A percentile compares a stretch with the other conserved stretches of the same genome.
phyloP scores from a whole-genome alignment of 2,797 vertebrate species.

The Cirrhinus molitorella region DNA sequence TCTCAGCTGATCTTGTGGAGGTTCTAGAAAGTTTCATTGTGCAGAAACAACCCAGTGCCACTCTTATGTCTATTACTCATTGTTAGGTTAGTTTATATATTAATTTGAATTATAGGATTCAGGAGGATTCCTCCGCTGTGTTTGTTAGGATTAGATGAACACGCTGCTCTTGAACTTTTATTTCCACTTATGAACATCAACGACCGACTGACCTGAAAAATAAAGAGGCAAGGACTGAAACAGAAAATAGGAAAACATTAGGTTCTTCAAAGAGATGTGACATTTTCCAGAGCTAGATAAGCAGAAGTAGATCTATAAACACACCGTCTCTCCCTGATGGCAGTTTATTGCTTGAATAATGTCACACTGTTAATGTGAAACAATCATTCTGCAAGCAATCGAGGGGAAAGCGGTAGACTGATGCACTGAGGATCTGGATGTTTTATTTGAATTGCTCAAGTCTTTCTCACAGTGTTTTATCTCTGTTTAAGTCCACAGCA shows the following conservation, averaged over 20 bases:
- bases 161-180: not conserved
- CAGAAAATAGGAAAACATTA: not conserved
- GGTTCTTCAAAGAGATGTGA: not conserved
- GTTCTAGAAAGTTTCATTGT: not conserved
- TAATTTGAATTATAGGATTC: not conserved
- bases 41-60: not conserved
- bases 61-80: not conserved
- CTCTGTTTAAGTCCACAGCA: not conserved
- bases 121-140: not conserved
- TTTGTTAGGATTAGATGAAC: constrained; percentile 2
- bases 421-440: not conserved
- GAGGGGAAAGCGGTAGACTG: not conserved
- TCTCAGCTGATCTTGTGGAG: not conserved
- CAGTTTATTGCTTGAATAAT: constrained; percentile 3
- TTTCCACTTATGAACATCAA: not conserved
- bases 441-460: not conserved
- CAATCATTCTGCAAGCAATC: not conserved
- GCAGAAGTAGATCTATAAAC: not conserved
- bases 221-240: not conserved
- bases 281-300: constrained; percentile 11
- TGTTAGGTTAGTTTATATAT: not conserved
- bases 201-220: not conserved
- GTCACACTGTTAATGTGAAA: not conserved
- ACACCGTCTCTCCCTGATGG: not conserved
- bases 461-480: not conserved